These are phyloP conservation scores for Lysiphlebus fabarum DNA, from an alignment of 1,140 invertebrate genomes.

Conservation along the genomic window DNA sequence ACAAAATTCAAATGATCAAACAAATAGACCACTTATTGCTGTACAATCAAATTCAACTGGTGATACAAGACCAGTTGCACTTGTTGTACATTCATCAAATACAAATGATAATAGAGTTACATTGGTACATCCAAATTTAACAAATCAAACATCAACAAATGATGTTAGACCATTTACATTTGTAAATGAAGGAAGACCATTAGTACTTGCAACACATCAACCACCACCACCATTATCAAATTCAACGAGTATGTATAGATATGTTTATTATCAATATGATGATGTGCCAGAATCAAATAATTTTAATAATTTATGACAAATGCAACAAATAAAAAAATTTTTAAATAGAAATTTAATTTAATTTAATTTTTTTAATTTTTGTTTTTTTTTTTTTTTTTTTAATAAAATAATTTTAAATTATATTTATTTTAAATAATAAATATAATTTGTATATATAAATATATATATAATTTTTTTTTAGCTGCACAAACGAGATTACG, in stretches of 20 bases:
- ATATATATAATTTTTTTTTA: slow-evolving; percentile 27
- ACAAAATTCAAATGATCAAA: slow-evolving; percentile 39
- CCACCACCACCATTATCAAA: slow-evolving; percentile 42
- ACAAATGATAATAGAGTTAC: slow-evolving; percentile 53
- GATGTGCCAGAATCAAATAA: neutral
- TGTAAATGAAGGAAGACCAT: slow-evolving; percentile 49
- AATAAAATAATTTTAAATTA: too few species aligned
- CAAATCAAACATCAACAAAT: slow-evolving; percentile 48
- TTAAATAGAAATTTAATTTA: slow-evolving; percentile 1
- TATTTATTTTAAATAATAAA: too few species aligned
- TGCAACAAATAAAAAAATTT: neutral
- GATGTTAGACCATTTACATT: slow-evolving; percentile 52
- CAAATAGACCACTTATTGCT: slow-evolving; percentile 42
- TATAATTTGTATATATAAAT: neutral
- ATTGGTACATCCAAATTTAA: slow-evolving; percentile 51
- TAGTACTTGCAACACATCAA: slow-evolving; percentile 49
- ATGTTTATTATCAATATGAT: neutral
- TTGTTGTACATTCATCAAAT: slow-evolving; percentile 51
- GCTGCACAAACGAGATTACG: slow-evolving; percentile 51
- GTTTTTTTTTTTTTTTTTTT: slow-evolving; percentile 10
- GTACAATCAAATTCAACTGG: slow-evolving; percentile 44
- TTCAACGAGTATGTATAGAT: slow-evolving; percentile 44
- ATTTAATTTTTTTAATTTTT: too few species aligned
- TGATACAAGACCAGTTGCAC: slow-evolving; percentile 48
- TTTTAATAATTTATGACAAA: neutral